phyloP scores from a whole-genome alignment of 2,888 invertebrate genomes.

The Drosophila pseudotakahashii region DNA sequence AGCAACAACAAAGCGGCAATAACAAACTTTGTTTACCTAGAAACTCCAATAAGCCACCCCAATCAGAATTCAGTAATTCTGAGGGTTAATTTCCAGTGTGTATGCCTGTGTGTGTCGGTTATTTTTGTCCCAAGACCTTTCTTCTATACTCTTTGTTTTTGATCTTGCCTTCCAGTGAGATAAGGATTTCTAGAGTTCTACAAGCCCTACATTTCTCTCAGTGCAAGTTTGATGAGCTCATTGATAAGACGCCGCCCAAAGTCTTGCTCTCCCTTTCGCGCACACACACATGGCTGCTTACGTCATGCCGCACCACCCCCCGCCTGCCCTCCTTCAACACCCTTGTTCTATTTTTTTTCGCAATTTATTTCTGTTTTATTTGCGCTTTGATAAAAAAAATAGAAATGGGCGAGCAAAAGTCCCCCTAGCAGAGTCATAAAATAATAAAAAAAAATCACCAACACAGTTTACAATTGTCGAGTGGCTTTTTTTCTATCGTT shows the following conservation, averaged over 20 bases:
- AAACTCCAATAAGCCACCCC: conserved; percentile 48
- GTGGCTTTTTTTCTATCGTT: conserved; percentile 9
- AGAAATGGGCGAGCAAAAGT: conserved; percentile 6
- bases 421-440: conserved; percentile 6
- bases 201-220: not conserved
- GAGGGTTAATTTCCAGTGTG: conserved; percentile 51
- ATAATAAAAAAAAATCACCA: conserved; percentile 29
- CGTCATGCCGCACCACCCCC: conserved; percentile 37
- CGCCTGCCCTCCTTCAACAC: conserved; percentile 3
- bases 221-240: conserved; percentile 48
- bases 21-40: conserved; percentile 56
- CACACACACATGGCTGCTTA: conserved; percentile 29
- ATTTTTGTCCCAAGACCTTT: conserved; percentile 1
- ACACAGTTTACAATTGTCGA: conserved; percentile 16
- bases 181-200: not conserved
- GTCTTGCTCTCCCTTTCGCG: not conserved
- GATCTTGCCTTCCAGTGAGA: not conserved
- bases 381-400: conserved; percentile 37
- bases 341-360: conserved; percentile 31
- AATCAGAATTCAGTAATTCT: conserved; percentile 49
- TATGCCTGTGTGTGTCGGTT: not conserved
- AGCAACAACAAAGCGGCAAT: conserved; percentile 35
- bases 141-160: not conserved
- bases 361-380: conserved; percentile 25
- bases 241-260: conserved; percentile 42